Evolutionary conservation across 1,140 invertebrate genomes (phyloP).

Genomic region (Atta cephalotes): DNA sequence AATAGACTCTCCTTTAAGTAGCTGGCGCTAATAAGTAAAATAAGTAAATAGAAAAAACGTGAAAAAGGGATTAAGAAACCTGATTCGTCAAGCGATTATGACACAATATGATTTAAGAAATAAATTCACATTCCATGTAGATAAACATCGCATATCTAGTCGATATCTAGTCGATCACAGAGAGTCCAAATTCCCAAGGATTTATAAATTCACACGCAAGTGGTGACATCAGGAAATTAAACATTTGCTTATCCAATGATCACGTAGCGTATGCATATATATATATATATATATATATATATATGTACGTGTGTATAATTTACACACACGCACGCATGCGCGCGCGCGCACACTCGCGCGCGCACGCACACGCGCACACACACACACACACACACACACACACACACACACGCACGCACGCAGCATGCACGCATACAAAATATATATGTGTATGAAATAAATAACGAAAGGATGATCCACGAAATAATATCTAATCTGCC

Average conservation of each 20-base stretch:
- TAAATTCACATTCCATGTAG: neutral
- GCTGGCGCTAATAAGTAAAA: conserved; percentile 26
- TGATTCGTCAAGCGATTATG: neutral
- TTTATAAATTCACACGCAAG: conserved; percentile 26
- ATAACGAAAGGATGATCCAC: conserved; percentile 65
- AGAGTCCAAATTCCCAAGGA: conserved; percentile 50
- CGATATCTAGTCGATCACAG: conserved; percentile 60
- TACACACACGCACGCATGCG: too few relatives aligned
- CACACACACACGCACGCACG: too few relatives aligned
- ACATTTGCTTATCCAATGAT: neutral
- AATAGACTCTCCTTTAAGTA: conserved; percentile 40
- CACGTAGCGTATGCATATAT: neutral
- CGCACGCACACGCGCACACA: too few relatives aligned
- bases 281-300: neutral
- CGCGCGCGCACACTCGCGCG: too few relatives aligned
- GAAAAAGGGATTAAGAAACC: neutral
- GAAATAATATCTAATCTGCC: conserved; percentile 62
- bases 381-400: too few relatives aligned
- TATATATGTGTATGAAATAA: conserved; percentile 48
- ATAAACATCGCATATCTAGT: conserved; percentile 40
- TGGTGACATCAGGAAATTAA: conserved; percentile 8
- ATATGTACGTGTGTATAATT: too few relatives aligned
- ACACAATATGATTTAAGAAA: neutral
- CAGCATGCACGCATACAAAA: too few relatives aligned
- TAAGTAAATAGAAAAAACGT: conserved; percentile 39